phyloP scores from a whole-genome alignment of 1,140 invertebrate genomes.

The Drosophila arawakana region DNA sequence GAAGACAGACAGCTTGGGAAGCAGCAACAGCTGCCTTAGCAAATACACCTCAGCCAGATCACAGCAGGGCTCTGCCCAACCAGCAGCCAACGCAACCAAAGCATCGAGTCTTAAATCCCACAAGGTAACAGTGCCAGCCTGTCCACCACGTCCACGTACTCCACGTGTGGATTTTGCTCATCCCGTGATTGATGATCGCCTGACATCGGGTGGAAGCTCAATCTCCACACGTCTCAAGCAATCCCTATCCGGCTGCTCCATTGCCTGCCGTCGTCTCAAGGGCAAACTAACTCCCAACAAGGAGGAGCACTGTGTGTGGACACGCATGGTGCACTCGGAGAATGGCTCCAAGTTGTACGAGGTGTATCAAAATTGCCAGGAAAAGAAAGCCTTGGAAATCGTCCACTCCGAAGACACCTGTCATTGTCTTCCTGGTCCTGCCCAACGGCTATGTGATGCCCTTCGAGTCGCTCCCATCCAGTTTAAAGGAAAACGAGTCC shows the following conservation, averaged over 20 bases:
- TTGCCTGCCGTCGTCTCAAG: conserved; percentile 38
- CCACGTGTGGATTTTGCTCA: conserved; percentile 58
- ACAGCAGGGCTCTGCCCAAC: background rate
- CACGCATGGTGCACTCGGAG: conserved; percentile 31
- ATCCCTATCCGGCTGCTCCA: conserved; percentile 42
- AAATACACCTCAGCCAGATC: conserved; percentile 6
- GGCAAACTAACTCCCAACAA: conserved; percentile 7
- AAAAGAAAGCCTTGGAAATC: conserved; percentile 13
- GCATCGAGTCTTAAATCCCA: conserved; percentile 21
- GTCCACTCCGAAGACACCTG: conserved; percentile 13
- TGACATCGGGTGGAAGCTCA: background rate
- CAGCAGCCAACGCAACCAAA: background rate
- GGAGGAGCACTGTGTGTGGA: conserved; percentile 58
- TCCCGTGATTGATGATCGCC: conserved; percentile 34
- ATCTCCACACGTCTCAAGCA: conserved; percentile 17
- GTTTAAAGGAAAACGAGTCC: background rate
- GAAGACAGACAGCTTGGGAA: background rate
- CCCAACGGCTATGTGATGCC: conserved; percentile 66
- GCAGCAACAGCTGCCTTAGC: conserved; percentile 16
- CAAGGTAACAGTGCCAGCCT: background rate
- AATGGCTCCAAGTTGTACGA: conserved; percentile 64
- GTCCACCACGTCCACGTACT: conserved; percentile 29
- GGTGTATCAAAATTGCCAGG: conserved; percentile 58
- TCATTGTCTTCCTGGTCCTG: conserved; percentile 62
- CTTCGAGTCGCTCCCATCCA: conserved; percentile 46